Evolutionary conservation across 2,888 invertebrate species (phyloP), one percentile per base, ranked within the genome.

Genomic region (Heteropelma amictum): DNA sequence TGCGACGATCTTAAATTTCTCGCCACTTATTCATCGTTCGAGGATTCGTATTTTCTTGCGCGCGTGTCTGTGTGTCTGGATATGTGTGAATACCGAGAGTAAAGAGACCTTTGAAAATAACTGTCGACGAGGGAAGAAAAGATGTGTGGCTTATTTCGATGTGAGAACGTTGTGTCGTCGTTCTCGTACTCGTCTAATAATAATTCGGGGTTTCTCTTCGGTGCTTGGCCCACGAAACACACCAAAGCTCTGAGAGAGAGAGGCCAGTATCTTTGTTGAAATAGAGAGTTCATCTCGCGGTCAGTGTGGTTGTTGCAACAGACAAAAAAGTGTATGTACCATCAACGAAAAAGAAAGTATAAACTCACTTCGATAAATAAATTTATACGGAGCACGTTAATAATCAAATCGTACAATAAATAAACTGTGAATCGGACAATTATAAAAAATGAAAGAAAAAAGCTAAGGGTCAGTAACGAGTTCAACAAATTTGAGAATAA

Each of bases 41-140:
- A 5, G 14, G 33, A 21, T 35, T 19, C 2, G 21, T 19, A 12
- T n/a, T n/a, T n/a, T n/a, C n/a, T n/a, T 35, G 14, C 17, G 35
- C 19, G 23, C n/a, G 14, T 38, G 61, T 35, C 23, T 49, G n/a
- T n/a, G n/a, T n/a, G n/a, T n/a, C n/a, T n/a, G n/a, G n/a, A n/a
- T n/a, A n/a, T n/a, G n/a, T n/a, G n/a, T n/a, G n/a, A n/a, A n/a
- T n/a, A n/a, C n/a, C 51, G 40, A 17, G 63, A 38, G 49, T 12
- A 51, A 51, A 82, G 85, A 82, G 81, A 83, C 86, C 85, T 85
- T 49, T 88, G 87, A 87, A 87, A 88, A 88, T 88, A 88, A 85
- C 86, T 82, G 74, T 80, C 80, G 80, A 82, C 82, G 83, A 81
- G 84, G 83, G 84, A 83, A 84, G 82, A 84, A 53, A 47, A 42